Percentiles rank a stretch among this genome's conserved stretches.
Evolutionary conservation across 2,888 invertebrate genomes (phyloP).

Genomic region (Spilarctia lutea): DNA sequence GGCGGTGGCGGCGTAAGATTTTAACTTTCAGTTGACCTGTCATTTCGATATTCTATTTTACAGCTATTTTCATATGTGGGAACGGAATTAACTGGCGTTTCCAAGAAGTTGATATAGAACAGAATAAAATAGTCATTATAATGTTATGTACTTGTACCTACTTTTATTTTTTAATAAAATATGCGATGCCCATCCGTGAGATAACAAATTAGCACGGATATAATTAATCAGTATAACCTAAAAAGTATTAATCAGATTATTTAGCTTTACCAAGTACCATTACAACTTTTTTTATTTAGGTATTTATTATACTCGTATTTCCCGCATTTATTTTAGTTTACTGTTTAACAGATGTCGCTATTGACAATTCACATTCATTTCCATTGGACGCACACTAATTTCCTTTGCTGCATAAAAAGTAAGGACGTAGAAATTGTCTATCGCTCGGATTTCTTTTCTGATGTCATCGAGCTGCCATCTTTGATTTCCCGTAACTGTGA

Average conservation of each 20-base stretch:
- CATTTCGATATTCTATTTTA: neutral
- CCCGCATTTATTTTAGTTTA: neutral
- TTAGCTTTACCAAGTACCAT: neutral
- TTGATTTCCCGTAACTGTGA: neutral
- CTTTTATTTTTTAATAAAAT: neutral
- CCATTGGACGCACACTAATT: conserved; percentile 1
- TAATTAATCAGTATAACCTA: conserved; percentile 23
- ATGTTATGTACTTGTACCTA: neutral
- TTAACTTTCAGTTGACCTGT: neutral
- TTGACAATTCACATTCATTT: neutral
- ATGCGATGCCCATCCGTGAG: neutral
- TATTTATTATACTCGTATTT: neutral
- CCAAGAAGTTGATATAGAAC: neutral
- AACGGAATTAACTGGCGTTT: neutral
- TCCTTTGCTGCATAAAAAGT: conserved; percentile 8
- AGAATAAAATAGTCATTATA: neutral
- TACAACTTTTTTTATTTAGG: neutral
- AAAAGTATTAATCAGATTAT: neutral
- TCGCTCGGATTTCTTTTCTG: conserved; percentile 1
- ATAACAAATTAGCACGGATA: conserved; percentile 42
- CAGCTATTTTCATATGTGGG: neutral
- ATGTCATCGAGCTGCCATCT: neutral
- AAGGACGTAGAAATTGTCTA: neutral
- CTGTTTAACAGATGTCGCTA: neutral
- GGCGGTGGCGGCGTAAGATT: neutral